phyloP scores from a whole-genome alignment of 2,113 vertebrate species.

The Plecotus auritus region DNA sequence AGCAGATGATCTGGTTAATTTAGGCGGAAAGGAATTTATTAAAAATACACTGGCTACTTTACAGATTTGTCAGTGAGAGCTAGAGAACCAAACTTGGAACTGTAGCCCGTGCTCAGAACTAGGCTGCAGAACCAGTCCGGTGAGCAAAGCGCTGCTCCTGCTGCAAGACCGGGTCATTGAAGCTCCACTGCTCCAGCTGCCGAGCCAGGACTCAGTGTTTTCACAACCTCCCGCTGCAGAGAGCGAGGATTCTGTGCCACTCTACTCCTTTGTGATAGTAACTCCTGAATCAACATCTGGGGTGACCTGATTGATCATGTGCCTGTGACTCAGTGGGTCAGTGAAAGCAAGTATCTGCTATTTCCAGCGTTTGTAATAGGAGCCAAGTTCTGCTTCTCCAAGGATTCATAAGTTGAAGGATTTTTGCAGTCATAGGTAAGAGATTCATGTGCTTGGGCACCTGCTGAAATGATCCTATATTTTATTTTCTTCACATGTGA shows the following conservation, averaged over 20 bases:
- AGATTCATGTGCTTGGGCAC: neutral
- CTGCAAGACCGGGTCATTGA: neutral
- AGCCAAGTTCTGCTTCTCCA: neutral
- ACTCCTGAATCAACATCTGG: neutral
- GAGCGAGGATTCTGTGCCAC: neutral
- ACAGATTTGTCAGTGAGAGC: neutral
- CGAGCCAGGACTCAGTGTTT: neutral
- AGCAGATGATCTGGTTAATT: neutral
- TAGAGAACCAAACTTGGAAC: neutral
- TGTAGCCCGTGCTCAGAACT: neutral
- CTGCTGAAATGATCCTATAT: neutral
- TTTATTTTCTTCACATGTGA: neutral
- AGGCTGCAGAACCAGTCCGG: slow-evolving; percentile 35
- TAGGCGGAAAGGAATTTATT: neutral
- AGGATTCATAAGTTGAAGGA: neutral
- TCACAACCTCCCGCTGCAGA: neutral
- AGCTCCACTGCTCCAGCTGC: neutral
- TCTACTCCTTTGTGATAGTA: neutral
- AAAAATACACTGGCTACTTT: neutral
- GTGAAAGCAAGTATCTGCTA: neutral
- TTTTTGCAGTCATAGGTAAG: neutral
- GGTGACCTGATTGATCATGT: neutral
- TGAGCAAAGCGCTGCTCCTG: neutral
- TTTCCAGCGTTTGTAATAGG: neutral
- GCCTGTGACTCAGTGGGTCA: neutral